Evolutionary conservation across 1,140 invertebrate species (phyloP), one percentile per base, ranked within the genome.

Genomic region (Drosophila dunni): DNA sequence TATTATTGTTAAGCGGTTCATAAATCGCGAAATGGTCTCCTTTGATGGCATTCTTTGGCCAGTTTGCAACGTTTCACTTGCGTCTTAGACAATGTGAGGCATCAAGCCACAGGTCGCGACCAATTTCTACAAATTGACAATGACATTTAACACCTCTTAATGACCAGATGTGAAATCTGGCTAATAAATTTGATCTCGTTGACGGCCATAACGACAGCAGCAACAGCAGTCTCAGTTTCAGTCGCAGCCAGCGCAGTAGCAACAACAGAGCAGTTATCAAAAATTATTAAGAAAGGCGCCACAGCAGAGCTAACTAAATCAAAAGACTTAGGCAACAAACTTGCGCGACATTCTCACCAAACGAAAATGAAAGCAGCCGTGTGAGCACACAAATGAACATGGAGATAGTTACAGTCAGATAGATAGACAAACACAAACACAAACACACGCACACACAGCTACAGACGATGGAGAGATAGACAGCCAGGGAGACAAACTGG

Each of bases 261-360:
- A 36, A 40, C 54, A 46, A 53, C 15, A 13, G 7, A 5, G 57
- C n/a, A 58, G 56, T 62, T 73, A 64, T 61, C 57, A 78, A 76
- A 85, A 78, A 79, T 81, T 53, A 78, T 81, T 85, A 68, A 68
- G 53, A 75, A 69, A 84, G 81, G 67, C 60, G 50, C n/a, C 4
- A 60, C 66, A 46, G 45, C 15, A 34, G 53, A 50, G 42, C 66
- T 38, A 29, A 51, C 63, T 62, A 69, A 85, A 73, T 83, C 77
- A 68, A 88, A 89, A 88, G 77, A 88, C 83, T 79, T 62, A 83
- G 36, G 63, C 76, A 68, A 78, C 83, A 56, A 89, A 89, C 84
- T 40, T 74, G 63, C 50, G 60, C 54, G 80, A 60, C 73, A 80
- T 88, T 88, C 84, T 88, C 83, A 89, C 58, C 29, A 80, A 29